phyloP scores from a whole-genome alignment of 2,888 invertebrate genomes.

The Lithophane semibrunnea region DNA sequence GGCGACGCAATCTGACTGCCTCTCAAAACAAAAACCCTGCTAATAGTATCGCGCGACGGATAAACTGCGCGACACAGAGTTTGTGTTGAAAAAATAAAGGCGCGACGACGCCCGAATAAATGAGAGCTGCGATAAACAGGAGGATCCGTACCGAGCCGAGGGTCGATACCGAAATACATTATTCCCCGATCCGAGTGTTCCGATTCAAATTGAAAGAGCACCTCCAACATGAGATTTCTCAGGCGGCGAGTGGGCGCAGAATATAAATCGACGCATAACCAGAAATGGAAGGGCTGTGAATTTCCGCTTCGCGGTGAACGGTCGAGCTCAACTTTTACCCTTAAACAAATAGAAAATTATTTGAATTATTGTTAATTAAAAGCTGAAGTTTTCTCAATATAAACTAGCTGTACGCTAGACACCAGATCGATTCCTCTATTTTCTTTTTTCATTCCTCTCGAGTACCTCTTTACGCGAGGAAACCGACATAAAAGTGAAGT shows the following conservation, averaged over 20 bases:
- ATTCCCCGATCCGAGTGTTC: conserved; percentile 90
- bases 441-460: too few relatives aligned
- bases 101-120: conserved; percentile 90
- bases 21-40: conserved; percentile 87
- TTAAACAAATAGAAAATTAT: conserved; percentile 70
- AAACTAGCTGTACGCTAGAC: conserved; percentile 19
- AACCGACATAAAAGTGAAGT: conserved; percentile 58
- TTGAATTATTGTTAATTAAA: conserved; percentile 54
- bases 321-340: conserved; percentile 73
- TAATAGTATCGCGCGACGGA: conserved; percentile 86
- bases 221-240: conserved; percentile 90
- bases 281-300: conserved; percentile 89
- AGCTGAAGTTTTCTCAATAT: conserved; percentile 21
- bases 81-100: conserved; percentile 89
- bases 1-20: conserved; percentile 84
- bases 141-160: conserved; percentile 88
- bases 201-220: conserved; percentile 91
- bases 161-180: conserved; percentile 91
- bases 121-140: conserved; percentile 90
- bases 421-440: conserved; percentile 44
- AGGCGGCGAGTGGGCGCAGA: conserved; percentile 90
- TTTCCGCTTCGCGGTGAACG: conserved; percentile 86
- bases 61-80: conserved; percentile 87
- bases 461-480: conserved; percentile 47
- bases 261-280: conserved; percentile 91